Base-by-base conservation (phyloP, 2,888 invertebrate genomes). In the Arctia plantaginis region DNA sequence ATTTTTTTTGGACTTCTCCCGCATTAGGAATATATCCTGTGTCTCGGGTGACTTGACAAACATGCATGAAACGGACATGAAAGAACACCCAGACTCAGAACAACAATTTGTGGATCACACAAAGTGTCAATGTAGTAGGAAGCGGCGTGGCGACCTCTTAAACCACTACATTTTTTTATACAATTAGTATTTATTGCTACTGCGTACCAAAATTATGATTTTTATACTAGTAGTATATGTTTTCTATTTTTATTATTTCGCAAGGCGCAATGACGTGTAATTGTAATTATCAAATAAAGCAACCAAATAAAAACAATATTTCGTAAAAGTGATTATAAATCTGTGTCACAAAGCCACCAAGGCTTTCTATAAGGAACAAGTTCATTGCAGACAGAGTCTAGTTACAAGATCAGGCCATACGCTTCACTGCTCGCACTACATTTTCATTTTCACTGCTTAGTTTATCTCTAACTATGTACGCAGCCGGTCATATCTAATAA, bases 371-470 rank as follows among this genome's bases (percentile, higher is more conserved):
- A 83, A 86, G 81, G 85, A 88, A 84, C 85, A 87, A 88, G 86
- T 86, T 87, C 85, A 85, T 78, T 83, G 82, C 77, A 80, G 76
- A 75, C 75, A 67, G 76, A 76, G 78, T 80, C 82, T 82, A 82
- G 80, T 86, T 85, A 87, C 83, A 83, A 88, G 85, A 88, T 85
- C 83, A 80, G 72, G 75, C 80, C 86, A 89, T 86, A 90, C 85
- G 90, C 89, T 88, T 84, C 87, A 88, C 76, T 88, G 90, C 85
- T 76, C 86, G 70, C 77, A 75, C 80, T 72, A 83, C 80, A 85
- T 85, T 88, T 88, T 88, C 81, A 85, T 85, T 88, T 88, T 88
- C 84, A 81, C 80, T 81, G 81, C 81, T 88, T 89, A 91, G 90
- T 91, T 82, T 84, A 82, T 80, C 78, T 82, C 80, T 78, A 87